Percentiles rank a stretch among this genome's conserved stretches.
Conservation (phyloP, 2,797 vertebrate genomes). For the Lagocephalus sceleratus region DNA sequence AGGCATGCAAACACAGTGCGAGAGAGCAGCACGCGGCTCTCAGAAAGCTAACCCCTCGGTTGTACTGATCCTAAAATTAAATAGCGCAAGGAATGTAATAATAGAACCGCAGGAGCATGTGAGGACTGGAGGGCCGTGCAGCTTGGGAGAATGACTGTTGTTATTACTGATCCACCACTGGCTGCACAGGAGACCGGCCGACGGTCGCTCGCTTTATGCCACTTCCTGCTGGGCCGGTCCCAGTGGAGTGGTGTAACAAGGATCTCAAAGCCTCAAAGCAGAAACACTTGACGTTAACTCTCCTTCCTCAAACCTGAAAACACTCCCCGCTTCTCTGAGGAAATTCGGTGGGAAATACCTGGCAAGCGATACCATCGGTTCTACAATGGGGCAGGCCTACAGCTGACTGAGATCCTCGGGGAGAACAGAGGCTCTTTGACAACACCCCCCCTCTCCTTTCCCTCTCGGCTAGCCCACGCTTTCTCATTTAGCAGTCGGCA, state of each 20-base stretch:
- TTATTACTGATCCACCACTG: conserved; percentile 35
- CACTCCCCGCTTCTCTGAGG: conserved; percentile 42
- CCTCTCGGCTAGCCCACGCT: conserved; percentile 72
- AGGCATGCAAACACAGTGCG: conserved; percentile 8
- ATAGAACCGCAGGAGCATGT: conserved; percentile 50
- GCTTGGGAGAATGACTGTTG: conserved; percentile 8
- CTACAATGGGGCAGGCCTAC: conserved; percentile 66
- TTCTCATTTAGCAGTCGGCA: conserved; percentile 81
- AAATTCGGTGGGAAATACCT: conserved; percentile 68
- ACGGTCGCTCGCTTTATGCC: conserved; percentile 32
- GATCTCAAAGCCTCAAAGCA: conserved; percentile 20
- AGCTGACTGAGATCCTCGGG: conserved; percentile 72
- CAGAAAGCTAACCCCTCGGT: conserved; percentile 32
- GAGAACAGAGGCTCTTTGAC: conserved; percentile 79
- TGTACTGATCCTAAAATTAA: conserved; percentile 67
- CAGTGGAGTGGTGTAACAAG: conserved; percentile 12
- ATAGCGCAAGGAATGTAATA: conserved; percentile 71
- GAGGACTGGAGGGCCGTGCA: conserved; percentile 23
- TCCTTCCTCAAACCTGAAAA: conserved; percentile 36
- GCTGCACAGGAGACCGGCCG: conserved; percentile 14
- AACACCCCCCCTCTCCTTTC: conserved; percentile 49
- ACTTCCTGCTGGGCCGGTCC: conserved; percentile 44
- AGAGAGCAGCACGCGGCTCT: conserved; percentile 19
- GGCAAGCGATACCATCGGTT: conserved; percentile 64
- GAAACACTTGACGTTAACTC: conserved; percentile 38